Conservation (phyloP, 1,140 invertebrate genomes). For the Muscidifurax raptorellus region DNA sequence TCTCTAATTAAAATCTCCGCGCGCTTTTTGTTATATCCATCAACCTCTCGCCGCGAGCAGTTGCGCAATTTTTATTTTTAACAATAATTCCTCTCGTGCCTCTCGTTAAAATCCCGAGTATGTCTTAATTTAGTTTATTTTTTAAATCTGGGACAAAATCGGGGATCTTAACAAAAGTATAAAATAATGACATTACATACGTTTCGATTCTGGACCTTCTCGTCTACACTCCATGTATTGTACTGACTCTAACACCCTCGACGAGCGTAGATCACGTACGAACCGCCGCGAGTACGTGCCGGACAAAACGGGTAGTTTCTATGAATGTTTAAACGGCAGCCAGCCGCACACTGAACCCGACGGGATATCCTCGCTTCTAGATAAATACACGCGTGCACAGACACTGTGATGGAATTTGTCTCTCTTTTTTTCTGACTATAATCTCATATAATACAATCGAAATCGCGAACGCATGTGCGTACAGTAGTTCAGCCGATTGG, state of each 20-base stretch:
- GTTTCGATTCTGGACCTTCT: neutral
- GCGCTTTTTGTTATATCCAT: neutral
- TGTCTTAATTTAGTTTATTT: too few relatives aligned
- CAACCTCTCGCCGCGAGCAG: too few relatives aligned
- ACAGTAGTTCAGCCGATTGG: too few relatives aligned
- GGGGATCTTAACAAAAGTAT: too few relatives aligned
- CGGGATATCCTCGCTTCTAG: neutral
- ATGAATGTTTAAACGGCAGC: slow-evolving; percentile 31
- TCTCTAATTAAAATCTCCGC: neutral
- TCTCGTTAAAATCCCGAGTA: neutral
- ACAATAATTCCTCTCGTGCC: neutral
- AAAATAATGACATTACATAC: too few relatives aligned
- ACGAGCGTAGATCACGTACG: slow-evolving; percentile 33
- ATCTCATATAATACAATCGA: neutral
- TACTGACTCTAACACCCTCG: neutral
- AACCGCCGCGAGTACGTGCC: slow-evolving; percentile 6
- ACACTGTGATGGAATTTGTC: too few relatives aligned
- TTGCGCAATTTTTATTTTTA: neutral
- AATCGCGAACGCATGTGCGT: too few relatives aligned
- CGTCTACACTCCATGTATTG: too few relatives aligned
- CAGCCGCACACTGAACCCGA: neutral
- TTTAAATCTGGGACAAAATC: too few relatives aligned
- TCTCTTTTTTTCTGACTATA: neutral
- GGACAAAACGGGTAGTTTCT: slow-evolving; percentile 22
- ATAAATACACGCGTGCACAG: too few relatives aligned